Percentiles rank a stretch among this genome's conserved stretches.
phyloP scores from a whole-genome alignment of 2,113 vertebrate species.

The Phoenicopterus ruber region DNA sequence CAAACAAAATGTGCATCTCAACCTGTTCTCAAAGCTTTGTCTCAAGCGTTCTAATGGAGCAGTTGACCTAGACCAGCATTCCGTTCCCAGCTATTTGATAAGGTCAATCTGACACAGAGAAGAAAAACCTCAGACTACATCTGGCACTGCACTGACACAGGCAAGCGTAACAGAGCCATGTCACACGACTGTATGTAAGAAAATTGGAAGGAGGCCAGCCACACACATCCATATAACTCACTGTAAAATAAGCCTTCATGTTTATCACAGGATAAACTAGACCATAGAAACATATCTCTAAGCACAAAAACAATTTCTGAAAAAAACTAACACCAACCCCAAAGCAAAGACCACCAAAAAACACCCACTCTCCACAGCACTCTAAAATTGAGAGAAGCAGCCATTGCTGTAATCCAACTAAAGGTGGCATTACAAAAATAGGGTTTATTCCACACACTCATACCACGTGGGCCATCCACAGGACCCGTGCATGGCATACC shows the following conservation, averaged over 20 bases:
- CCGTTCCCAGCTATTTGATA: not conserved
- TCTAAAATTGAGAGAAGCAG: not conserved
- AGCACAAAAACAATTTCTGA: not conserved
- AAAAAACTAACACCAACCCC: not conserved
- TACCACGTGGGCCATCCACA: rapidly evolving
- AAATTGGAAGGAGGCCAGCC: not conserved
- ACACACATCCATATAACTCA: not conserved
- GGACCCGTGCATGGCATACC: rapidly evolving
- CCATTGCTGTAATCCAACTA: not conserved
- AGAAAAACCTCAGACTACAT: not conserved
- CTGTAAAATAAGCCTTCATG: not conserved
- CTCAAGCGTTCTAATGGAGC: not conserved
- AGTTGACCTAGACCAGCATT: not conserved
- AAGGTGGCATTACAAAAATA: rapidly evolving
- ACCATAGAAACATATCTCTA: not conserved
- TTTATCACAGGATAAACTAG: not conserved
- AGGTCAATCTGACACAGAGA: not conserved
- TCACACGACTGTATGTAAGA: not conserved
- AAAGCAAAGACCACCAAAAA: not conserved
- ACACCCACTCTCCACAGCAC: not conserved
- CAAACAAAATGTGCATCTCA: not conserved
- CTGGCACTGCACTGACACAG: not conserved
- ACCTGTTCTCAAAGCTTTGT: not conserved
- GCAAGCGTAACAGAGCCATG: not conserved
- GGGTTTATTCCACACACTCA: not conserved